Evolutionary conservation across 2,113 vertebrate species (phyloP).

Genomic region (Sphyrna mokarran): DNA sequence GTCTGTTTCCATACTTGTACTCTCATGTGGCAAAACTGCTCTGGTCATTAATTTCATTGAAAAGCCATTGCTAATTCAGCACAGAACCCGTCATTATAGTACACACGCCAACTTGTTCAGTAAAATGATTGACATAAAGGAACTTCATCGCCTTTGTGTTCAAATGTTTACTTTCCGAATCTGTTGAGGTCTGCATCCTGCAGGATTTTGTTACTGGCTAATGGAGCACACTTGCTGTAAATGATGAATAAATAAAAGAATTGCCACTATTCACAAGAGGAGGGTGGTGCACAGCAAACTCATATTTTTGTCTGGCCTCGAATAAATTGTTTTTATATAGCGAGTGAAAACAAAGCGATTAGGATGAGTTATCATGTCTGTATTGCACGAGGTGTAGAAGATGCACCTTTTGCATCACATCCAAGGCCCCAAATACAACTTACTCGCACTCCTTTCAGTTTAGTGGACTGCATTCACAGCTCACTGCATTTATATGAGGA

Average conservation of each 20-base stretch:
- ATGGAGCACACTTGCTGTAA: background rate
- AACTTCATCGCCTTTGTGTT: background rate
- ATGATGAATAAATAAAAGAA: constrained; percentile 12
- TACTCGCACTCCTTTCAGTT: too few relatives aligned
- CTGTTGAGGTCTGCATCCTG: background rate
- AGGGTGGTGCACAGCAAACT: background rate
- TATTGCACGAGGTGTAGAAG: too few relatives aligned
- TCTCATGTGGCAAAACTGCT: background rate
- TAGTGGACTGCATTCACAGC: too few relatives aligned
- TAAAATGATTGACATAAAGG: background rate
- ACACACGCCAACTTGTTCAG: background rate
- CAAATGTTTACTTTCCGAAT: background rate
- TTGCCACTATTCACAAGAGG: background rate
- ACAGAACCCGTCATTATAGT: background rate
- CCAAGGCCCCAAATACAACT: too few relatives aligned
- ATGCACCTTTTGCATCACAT: too few relatives aligned
- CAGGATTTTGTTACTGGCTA: background rate
- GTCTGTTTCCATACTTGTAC: background rate
- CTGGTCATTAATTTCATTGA: background rate
- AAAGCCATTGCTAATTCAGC: background rate
- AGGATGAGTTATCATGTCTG: background rate
- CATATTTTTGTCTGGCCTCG: background rate
- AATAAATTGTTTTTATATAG: background rate
- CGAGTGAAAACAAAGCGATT: background rate
- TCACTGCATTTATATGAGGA: too few relatives aligned